These are phyloP conservation scores for Drosophila ohnishii DNA, from an alignment of 1,140 invertebrate species.

Conservation along the genomic window DNA sequence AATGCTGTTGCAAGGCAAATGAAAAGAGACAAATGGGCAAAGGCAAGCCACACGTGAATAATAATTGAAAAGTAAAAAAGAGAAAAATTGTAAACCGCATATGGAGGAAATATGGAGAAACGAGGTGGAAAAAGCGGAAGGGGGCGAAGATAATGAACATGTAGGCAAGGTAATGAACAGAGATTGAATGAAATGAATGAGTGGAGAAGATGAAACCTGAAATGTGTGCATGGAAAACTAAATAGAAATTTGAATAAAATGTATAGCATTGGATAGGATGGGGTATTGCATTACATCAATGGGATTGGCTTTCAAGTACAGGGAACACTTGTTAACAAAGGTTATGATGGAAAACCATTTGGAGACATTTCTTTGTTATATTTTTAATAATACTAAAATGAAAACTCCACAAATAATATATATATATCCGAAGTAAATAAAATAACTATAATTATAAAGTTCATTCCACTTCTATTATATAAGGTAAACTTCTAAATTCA, in stretches of 20 bases:
- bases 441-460: too few relatives aligned
- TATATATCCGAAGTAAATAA: too few relatives aligned
- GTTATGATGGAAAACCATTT: too few relatives aligned
- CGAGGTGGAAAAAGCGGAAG: neutral
- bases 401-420: too few relatives aligned
- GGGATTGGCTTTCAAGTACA: neutral
- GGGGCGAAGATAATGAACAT: constrained; percentile 16
- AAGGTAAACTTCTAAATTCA: neutral
- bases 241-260: constrained; percentile 30
- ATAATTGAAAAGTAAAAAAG: constrained; percentile 49
- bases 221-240: constrained; percentile 26
- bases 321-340: neutral
- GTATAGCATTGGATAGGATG: neutral
- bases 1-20: constrained; percentile 34
- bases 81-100: constrained; percentile 43
- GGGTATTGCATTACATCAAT: constrained; percentile 8
- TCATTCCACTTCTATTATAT: too few relatives aligned
- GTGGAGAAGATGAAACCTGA: constrained; percentile 24
- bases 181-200: constrained; percentile 44
- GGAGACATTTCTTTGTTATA: neutral
- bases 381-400: neutral
- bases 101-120: constrained; percentile 5
- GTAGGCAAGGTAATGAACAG: constrained; percentile 33
- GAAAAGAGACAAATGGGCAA: constrained; percentile 44
- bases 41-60: constrained; percentile 55